Evolutionary conservation across 1,140 invertebrate genomes (phyloP), one percentile per base, ranked within the genome.

Genomic region (Bombus superbus): DNA sequence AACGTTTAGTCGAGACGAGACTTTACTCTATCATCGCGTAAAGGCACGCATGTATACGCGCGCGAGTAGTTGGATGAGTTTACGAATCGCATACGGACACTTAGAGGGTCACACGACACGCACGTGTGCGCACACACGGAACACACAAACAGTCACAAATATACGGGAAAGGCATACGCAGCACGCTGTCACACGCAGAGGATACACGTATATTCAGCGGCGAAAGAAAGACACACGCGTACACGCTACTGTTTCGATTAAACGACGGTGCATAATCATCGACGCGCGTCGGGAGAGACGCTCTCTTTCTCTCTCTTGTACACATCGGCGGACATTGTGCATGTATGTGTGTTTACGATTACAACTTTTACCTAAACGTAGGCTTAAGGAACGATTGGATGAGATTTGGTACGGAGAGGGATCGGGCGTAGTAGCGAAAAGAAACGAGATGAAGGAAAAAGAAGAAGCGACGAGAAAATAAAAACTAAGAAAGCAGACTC

Each of bases 321-420:
- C 38, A 35, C 75, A 38, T 86, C 83, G 89, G 89, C 89, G 88
- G 88, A 91, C 88, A 92, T 93, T 93, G 93, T 94, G 93, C 90
- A 95, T 94, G 95, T 94, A 94, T 94, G 94, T 92, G 92, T 94
- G 94, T 94, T 94, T 88, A 94, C 90, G 88, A 92, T 93, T 91
- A 93, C 89, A 93, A 93, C 88, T 91, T 81, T 82, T 92, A 92
- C 75, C 75, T 77, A 77, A 62, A 77, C 10, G 32, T 94, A 94
- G 93, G 86, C 73, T 85, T 93, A 92, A 90, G 87, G 62, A 72
- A 85, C 77, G 88, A 69, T 86, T 76, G 80, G 77, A 90, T 72
- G 74, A 76, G n/a, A 47, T 25, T 47, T 28, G 40, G 10, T 35
- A 32, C 22, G 18, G n/a, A 47, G 40, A 44, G 9, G 38, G 4